Evolutionary conservation across 2,888 invertebrate genomes (phyloP).

Genomic region (Tenthredo distinguenda): DNA sequence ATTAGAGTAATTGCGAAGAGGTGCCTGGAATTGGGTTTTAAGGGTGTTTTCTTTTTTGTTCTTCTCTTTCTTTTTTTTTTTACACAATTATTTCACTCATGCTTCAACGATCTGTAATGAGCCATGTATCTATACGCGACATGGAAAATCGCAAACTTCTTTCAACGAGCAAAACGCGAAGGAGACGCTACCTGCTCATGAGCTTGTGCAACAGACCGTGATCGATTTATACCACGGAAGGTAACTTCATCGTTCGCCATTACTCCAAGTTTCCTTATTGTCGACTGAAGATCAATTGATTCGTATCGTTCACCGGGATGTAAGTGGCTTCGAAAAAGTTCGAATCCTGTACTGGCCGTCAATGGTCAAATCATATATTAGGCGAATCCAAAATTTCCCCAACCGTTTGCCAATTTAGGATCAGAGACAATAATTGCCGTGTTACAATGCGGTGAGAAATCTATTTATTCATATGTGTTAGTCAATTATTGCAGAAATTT

Average conservation of each 20-base stretch:
- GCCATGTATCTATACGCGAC: neutral
- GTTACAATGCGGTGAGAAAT: no score
- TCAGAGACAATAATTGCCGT: no score
- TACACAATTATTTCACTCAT: neutral
- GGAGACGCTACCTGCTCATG: neutral
- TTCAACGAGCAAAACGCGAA: neutral
- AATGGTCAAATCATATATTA: no score
- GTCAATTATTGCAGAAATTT: no score
- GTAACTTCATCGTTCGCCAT: neutral
- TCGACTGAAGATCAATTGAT: slow-evolving; percentile 1
- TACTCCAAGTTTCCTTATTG: neutral
- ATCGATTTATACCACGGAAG: neutral
- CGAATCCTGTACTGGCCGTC: neutral
- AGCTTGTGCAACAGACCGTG: neutral
- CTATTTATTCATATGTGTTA: no score
- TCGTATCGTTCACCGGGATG: neutral
- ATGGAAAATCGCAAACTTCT: neutral
- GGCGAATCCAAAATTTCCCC: no score
- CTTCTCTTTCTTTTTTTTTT: no score
- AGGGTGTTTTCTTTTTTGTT: neutral
- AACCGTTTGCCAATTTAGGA: no score
- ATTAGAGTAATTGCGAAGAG: neutral
- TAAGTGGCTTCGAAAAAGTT: no score
- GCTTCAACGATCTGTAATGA: neutral
- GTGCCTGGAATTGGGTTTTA: neutral